Percentiles rank a stretch among this genome's conserved stretches.
Conservation (phyloP, 2,888 invertebrate species). For the Itoplectis maculator region DNA sequence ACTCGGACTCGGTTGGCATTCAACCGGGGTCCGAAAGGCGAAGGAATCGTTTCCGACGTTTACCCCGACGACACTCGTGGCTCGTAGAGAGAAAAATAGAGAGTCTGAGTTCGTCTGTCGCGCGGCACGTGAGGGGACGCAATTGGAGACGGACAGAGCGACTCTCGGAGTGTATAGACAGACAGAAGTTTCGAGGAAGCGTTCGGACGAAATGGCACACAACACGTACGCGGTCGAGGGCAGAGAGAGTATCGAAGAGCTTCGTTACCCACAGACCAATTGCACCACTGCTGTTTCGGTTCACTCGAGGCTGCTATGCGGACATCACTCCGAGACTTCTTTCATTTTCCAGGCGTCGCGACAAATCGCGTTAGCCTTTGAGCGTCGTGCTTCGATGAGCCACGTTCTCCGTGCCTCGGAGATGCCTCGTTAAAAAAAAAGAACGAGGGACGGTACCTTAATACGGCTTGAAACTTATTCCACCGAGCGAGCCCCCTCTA, state of each 20-base stretch:
- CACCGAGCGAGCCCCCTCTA: conserved; percentile 12
- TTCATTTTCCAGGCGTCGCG: conserved; percentile 38
- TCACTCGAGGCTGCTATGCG: conserved; percentile 34
- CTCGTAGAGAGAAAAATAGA: conserved; percentile 6
- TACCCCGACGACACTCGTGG: neutral
- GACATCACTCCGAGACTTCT: neutral
- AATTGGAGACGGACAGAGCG: neutral
- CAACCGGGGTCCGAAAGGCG: neutral
- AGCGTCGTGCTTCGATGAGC: conserved; percentile 28
- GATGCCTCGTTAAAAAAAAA: conserved; percentile 15
- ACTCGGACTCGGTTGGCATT: neutral
- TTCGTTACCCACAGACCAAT: conserved; percentile 41
- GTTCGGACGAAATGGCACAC: conserved; percentile 38
- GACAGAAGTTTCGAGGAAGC: conserved; percentile 1
- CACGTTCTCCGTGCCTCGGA: neutral
- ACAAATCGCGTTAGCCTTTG: conserved; percentile 65
- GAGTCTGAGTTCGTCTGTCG: neutral
- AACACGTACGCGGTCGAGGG: conserved; percentile 55
- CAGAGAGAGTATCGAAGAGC: conserved; percentile 2
- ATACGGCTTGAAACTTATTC: conserved; percentile 22
- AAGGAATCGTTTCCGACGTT: conserved; percentile 15
- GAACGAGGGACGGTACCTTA: neutral
- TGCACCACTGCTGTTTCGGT: conserved; percentile 14
- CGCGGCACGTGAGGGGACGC: conserved; percentile 5
- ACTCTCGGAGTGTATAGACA: neutral